Evolutionary conservation across 2,113 vertebrate species (phyloP).

Genomic region (Leucoraja erinaceus): DNA sequence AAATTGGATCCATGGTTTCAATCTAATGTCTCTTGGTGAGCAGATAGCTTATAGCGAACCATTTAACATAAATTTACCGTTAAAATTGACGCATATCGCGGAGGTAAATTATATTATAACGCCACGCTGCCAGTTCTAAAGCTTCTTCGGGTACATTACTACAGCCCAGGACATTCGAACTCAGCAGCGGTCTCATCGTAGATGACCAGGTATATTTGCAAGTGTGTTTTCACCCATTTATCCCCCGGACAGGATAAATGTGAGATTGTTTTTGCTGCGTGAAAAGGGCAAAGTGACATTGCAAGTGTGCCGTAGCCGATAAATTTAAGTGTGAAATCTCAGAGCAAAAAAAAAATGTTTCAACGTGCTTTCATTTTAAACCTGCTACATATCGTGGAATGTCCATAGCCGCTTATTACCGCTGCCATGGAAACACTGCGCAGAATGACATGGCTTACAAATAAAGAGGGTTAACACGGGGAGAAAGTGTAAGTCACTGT

Average conservation of each 20-base stretch:
- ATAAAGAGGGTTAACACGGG: neutral
- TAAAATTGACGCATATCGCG: neutral
- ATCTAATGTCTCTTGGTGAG: neutral
- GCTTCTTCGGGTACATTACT: neutral
- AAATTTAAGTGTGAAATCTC: neutral
- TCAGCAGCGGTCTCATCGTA: neutral
- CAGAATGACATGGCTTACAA: neutral
- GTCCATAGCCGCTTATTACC: neutral
- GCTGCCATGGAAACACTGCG: conserved; percentile 1
- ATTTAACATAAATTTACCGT: neutral
- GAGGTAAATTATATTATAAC: neutral
- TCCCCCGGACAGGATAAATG: neutral
- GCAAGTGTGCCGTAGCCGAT: neutral
- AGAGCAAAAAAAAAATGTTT: neutral
- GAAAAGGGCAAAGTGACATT: neutral
- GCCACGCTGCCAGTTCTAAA: neutral
- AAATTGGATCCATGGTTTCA: neutral
- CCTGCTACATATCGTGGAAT: neutral
- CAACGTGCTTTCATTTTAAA: neutral
- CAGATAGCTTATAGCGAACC: neutral
- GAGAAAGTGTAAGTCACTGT: neutral
- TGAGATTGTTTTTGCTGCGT: neutral
- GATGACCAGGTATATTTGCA: neutral
- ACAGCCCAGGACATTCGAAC: neutral
- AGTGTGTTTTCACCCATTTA: neutral